These are phyloP conservation scores for Siderastrea radians DNA, from an alignment of 92 coral and sea anemone genomes.

Conservation along the genomic window DNA sequence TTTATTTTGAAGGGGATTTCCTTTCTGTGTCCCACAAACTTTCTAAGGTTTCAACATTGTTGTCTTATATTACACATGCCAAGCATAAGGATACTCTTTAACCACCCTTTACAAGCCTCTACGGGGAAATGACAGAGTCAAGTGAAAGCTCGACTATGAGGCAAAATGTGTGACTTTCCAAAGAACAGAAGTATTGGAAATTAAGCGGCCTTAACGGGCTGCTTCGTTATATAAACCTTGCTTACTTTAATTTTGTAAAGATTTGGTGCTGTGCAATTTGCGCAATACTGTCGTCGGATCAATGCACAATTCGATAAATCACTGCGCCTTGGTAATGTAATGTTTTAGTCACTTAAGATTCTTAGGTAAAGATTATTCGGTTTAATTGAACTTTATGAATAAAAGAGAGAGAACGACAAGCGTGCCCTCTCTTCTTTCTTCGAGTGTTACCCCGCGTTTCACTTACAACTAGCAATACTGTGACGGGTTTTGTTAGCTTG, in stretches of 20 bases:
- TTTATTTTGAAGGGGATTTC: background rate
- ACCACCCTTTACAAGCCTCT: background rate
- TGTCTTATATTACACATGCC: background rate
- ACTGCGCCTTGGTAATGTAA: no score
- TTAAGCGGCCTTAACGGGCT: no score
- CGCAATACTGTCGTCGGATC: no score
- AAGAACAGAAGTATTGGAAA: no score
- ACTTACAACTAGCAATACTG: no score
- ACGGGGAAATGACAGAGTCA: background rate
- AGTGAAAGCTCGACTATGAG: constrained; percentile 1
- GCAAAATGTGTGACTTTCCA: no score
- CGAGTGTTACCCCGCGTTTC: background rate
- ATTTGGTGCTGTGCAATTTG: no score
- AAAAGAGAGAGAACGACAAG: constrained; percentile 2
- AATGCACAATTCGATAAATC: no score
- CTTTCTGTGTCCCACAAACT: background rate
- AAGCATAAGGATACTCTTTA: background rate
- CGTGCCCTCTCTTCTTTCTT: background rate
- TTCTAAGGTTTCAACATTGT: background rate
- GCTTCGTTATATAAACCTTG: no score
- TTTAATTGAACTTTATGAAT: constrained; percentile 29
- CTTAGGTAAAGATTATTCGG: constrained; percentile 22
- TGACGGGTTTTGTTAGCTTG: no score
- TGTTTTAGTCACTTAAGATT: constrained; percentile 16
- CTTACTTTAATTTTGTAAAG: no score